Base-by-base conservation (phyloP, 2,888 invertebrate species). In the Tinea pellionella region DNA sequence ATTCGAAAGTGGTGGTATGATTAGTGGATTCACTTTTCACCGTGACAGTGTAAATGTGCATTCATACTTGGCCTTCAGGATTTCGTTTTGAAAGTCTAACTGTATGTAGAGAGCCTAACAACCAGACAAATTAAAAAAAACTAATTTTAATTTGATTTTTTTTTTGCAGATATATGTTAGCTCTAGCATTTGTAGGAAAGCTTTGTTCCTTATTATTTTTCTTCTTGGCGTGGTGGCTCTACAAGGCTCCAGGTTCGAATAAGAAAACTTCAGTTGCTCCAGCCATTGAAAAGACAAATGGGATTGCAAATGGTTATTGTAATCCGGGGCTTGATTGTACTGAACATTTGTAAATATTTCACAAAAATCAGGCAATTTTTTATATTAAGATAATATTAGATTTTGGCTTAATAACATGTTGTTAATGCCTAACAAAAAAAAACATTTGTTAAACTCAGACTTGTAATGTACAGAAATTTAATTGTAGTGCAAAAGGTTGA, bases 141-240 rank as follows among this genome's bases (percentile, higher is more conserved):
- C 6, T 2, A 24, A 3, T 24, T 37, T n/a, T 37, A 37, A 9
- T 37, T 37, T 37, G n/a, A n/a, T n/a, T 37, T 6, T 47, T 15
- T 47, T 16, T 19, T 80, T 78, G 2, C 81, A 92, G 92, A 68
- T 92, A 92, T 70, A 92, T 95, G 90, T 81, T 94, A 68, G 91
- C 91, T 0, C 76, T 95, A 59, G 93, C 93, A 0, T 75, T 94
- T 61, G 88, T 91, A 30, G 93, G 92, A 12, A 94, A 94, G 77
- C 80, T 90, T 3, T 89, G 92, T 59, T 93, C 94, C 0, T 77
- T 92, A 0, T 68, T 92, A 0, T 93, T 93, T 81, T 94, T 93
- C 80, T 90, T 92, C 77, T 80, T 92, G 42, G 93, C 94, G 59
- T 92, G 93, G 92, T 90, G 92, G 90, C 91, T 90, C 71, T 94